A percentile compares a stretch with the other conserved stretches of the same genome.
phyloP scores from a whole-genome alignment of 2,888 invertebrate species.

The Habrosyne pyritoides region DNA sequence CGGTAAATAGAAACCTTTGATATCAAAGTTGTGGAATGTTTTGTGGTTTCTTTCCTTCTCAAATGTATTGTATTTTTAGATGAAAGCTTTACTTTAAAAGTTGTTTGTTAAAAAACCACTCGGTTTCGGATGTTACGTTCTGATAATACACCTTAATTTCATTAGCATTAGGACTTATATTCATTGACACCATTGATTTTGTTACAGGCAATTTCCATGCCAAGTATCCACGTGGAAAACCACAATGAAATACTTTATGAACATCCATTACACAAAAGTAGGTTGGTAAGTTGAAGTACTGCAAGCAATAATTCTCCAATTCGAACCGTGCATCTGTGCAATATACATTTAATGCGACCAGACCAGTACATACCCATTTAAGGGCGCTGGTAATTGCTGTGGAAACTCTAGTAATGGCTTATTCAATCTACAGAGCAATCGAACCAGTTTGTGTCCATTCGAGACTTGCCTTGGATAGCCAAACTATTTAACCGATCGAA shows the following conservation, averaged over 20 bases:
- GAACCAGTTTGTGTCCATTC: slow-evolving; percentile 49
- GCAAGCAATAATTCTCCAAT: slow-evolving; percentile 43
- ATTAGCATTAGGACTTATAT: no score
- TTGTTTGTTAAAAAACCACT: not conserved
- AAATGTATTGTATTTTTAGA: not conserved
- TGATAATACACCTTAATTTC: not conserved
- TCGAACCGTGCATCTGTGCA: slow-evolving; percentile 51
- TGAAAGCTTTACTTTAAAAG: not conserved
- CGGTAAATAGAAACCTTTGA: slow-evolving; percentile 2
- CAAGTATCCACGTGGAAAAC: no score
- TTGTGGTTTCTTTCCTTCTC: not conserved
- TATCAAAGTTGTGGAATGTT: not conserved
- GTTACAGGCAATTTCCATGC: no score
- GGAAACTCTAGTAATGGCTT: slow-evolving; percentile 75
- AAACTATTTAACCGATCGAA: slow-evolving; percentile 5
- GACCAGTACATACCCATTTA: slow-evolving; percentile 57
- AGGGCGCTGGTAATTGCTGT: slow-evolving; percentile 66
- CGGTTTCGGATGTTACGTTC: not conserved
- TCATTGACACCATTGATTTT: no score
- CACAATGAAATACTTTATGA: no score
- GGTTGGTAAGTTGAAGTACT: no score
- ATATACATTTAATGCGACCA: slow-evolving; percentile 56
- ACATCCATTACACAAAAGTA: no score
- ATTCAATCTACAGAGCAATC: slow-evolving; percentile 55
- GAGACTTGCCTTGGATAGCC: slow-evolving; percentile 24